phyloP scores from a whole-genome alignment of 1,140 invertebrate genomes.

The Gonatopus flavifemur region DNA sequence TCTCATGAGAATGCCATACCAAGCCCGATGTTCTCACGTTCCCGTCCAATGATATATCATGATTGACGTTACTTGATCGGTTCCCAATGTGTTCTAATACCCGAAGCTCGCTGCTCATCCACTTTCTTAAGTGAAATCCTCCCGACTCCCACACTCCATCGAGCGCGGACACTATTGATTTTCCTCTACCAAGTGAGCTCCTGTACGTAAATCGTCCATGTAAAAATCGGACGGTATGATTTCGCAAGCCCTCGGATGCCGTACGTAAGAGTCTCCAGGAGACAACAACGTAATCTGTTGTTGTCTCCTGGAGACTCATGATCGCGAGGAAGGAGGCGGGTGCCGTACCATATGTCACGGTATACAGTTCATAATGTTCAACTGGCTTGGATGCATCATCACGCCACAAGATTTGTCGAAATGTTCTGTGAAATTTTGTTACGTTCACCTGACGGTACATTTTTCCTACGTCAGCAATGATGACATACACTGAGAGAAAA shows the following conservation, averaged over 20 bases:
- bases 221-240: slow-evolving; percentile 42
- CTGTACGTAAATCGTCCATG: slow-evolving; percentile 31
- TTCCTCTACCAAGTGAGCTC: neutral
- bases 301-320: slow-evolving; percentile 21
- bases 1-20: neutral
- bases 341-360: slow-evolving; percentile 31
- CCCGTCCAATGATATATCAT: neutral
- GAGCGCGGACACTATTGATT: neutral
- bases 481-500: no score
- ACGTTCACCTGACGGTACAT: slow-evolving; percentile 14
- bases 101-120: neutral
- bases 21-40: neutral
- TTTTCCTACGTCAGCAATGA: neutral
- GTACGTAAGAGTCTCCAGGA: no score
- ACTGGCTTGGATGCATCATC: slow-evolving; percentile 9
- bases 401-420: slow-evolving; percentile 43
- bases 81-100: neutral
- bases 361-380: slow-evolving; percentile 19
- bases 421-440: slow-evolving; percentile 19
- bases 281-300: slow-evolving; percentile 4
- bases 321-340: slow-evolving; percentile 37
- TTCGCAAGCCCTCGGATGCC: slow-evolving; percentile 18
- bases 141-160: neutral
- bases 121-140: slow-evolving; percentile 14
- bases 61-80: no score